Evolutionary conservation across 1,140 invertebrate species (phyloP).

Genomic region (Ditylenchus dipsaci): DNA sequence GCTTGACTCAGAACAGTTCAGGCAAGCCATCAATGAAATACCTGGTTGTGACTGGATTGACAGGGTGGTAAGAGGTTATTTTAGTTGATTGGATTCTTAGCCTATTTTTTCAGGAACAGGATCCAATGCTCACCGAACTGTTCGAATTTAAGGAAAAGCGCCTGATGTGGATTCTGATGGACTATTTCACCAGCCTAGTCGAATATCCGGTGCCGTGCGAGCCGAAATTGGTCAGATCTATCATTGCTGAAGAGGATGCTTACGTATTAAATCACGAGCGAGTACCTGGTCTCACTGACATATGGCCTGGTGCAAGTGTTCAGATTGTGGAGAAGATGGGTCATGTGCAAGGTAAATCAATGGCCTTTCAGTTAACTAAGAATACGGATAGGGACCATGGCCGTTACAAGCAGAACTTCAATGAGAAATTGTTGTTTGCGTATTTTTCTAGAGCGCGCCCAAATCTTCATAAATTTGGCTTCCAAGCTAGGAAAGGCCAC

Average conservation of each 20-base stretch:
- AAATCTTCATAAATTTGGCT: no score
- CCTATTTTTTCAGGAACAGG: slow-evolving; percentile 31
- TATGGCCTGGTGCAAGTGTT: slow-evolving; percentile 74
- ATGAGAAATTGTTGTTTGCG: no score
- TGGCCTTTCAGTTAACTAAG: slow-evolving; percentile 64
- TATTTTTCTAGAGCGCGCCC: no score
- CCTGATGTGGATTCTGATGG: slow-evolving; percentile 97
- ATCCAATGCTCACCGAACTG: slow-evolving; percentile 2
- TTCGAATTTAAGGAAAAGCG: slow-evolving; percentile 68
- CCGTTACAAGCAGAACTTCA: no score
- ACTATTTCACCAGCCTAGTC: slow-evolving; percentile 90
- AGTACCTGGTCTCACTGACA: slow-evolving; percentile 26
- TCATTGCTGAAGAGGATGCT: slow-evolving; percentile 78
- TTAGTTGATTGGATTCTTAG: no score
- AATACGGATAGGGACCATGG: no score
- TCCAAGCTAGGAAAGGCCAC: no score
- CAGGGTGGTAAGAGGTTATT: slow-evolving; percentile 10
- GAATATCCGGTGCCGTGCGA: slow-evolving; percentile 81
- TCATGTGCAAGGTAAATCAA: slow-evolving; percentile 75
- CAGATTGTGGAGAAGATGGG: slow-evolving; percentile 74
- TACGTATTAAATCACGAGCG: slow-evolving; percentile 80
- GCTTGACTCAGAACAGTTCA: slow-evolving; percentile 70
- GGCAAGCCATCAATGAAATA: slow-evolving; percentile 53
- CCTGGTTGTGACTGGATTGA: slow-evolving; percentile 52
- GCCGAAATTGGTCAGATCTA: slow-evolving; percentile 75